phyloP scores from a whole-genome alignment of 1,140 invertebrate genomes.

The Campoletis sonorensis region DNA sequence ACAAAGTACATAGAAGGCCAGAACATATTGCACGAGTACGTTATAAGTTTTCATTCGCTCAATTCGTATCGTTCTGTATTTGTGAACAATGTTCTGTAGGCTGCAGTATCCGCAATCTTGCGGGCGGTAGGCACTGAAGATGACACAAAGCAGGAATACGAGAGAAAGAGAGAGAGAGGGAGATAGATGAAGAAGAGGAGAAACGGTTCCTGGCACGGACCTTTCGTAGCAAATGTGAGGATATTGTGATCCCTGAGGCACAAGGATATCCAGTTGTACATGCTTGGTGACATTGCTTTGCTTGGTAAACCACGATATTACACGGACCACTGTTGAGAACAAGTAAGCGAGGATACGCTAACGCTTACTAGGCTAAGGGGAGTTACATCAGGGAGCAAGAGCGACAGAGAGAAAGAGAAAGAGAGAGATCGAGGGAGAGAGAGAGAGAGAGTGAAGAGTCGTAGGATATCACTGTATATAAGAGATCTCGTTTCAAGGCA shows the following conservation, averaged over 20 bases:
- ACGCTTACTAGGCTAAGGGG: conserved; percentile 36
- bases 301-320: conserved; percentile 56
- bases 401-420: too few relatives aligned
- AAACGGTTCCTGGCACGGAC: conserved; percentile 32
- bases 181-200: conserved; percentile 18
- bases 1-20: too few relatives aligned
- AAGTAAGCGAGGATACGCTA: conserved; percentile 29
- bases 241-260: conserved; percentile 59
- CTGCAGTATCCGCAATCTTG: neutral
- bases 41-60: too few relatives aligned
- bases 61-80: too few relatives aligned
- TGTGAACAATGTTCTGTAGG: too few relatives aligned
- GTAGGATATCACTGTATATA: conserved; percentile 23
- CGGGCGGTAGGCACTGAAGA: neutral
- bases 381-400: neutral
- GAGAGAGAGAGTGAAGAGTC: neutral
- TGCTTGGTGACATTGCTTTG: conserved; percentile 49
- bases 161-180: neutral
- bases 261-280: conserved; percentile 19
- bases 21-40: too few relatives aligned
- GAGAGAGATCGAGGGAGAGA: neutral
- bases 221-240: conserved; percentile 51
- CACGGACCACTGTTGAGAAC: conserved; percentile 45
- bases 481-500: neutral
- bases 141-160: neutral